Evolutionary conservation across 2,113 vertebrate species (phyloP), one percentile per base, ranked within the genome.

Genomic region (Grammomys surdaster): DNA sequence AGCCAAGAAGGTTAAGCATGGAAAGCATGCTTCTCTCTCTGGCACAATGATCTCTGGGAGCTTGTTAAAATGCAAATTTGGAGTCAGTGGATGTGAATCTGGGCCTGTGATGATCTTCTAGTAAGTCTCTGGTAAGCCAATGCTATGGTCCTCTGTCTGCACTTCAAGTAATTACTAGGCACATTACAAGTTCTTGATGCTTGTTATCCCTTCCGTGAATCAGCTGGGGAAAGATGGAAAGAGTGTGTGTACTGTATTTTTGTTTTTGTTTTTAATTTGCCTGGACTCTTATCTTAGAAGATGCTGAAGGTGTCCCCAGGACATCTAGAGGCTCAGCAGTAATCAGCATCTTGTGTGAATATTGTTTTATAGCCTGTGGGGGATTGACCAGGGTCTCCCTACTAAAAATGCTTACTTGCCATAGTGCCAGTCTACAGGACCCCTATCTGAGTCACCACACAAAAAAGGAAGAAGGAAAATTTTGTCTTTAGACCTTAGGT

Each of bases 61-160:
- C 89, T 94, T 86, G 19, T 43, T 94, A 76, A 94, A 84, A 60
- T 77, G 82, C 82, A 81, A 67, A 82, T 77, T 94, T 78, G 76
- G 51, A 94, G 58, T 72, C 92, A 70, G 46, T 56, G 28, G 51
- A 40, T 92, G 56, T 92, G 85, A 63, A 16, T 48, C 72, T 81
- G n/a, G 78, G 7, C 28, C 56, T 80, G 24, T 70, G 48, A 88
- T 77, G 67, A 58, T 91, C 48, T 70, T 77, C 70, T 81, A 93
- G 87, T 19, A 86, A 94, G 54, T 67, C 88, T 40, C 63, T 43
- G 26, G 13, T 65, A 48, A 89, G 46, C 51, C 77, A 89, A 10
- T 10, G n/a, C n/a, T 86, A 0, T 31, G 1, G 31, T 60, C 43
- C 22, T 28, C 17, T 14, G 2, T 58, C 33, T 43, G 77, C 22